Percentiles rank a stretch among this genome's conserved stretches.
phyloP scores from a whole-genome alignment of 2,888 invertebrate genomes.

The Pinctada fucata region DNA sequence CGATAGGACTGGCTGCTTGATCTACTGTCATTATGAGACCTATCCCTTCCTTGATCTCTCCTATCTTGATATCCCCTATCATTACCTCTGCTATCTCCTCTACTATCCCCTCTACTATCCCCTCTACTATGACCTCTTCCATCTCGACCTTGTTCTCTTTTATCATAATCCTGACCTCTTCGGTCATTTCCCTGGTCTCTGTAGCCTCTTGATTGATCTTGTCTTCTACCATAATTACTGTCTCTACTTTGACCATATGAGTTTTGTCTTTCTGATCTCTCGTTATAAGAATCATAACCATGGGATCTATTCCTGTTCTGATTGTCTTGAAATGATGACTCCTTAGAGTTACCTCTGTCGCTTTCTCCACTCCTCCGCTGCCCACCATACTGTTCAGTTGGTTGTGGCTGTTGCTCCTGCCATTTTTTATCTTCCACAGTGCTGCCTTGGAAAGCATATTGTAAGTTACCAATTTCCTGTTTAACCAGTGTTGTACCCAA shows the following conservation, averaged over 20 bases:
- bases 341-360: not conserved
- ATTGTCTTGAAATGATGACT: not conserved
- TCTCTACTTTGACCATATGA: conserved; percentile 13
- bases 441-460: conserved; percentile 7
- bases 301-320: not conserved
- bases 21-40: not conserved
- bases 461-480: not conserved
- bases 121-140: not conserved
- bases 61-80: not conserved
- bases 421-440: conserved; percentile 8
- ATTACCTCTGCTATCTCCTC: not conserved
- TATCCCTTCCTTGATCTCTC: conserved; percentile 16
- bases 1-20: not conserved
- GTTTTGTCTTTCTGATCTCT: conserved; percentile 8
- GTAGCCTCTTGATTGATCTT: not conserved
- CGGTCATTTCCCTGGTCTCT: not conserved
- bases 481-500: not conserved
- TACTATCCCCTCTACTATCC: not conserved
- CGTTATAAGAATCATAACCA: conserved; percentile 11
- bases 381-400: not conserved
- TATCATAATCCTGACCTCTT: not conserved
- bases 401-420: conserved; percentile 13
- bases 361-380: not conserved
- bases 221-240: not conserved
- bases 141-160: not conserved